Conservation (phyloP, 2,888 invertebrate species). For the Sepioteuthis lessoniana region DNA sequence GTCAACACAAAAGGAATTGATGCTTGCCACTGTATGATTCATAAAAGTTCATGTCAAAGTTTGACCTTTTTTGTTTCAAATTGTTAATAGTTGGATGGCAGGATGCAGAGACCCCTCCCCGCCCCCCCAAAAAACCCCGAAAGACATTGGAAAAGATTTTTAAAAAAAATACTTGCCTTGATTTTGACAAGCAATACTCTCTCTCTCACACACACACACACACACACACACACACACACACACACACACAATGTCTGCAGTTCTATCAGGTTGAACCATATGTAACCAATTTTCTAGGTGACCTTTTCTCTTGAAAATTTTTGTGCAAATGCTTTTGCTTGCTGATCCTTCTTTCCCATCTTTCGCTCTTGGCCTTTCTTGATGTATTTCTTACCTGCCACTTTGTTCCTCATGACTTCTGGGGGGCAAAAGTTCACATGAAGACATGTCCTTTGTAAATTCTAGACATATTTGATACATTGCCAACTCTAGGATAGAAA, state of each 20-base stretch:
- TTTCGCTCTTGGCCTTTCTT: background rate
- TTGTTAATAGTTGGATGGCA: background rate
- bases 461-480: background rate
- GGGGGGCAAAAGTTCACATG: background rate
- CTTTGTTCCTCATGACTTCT: background rate
- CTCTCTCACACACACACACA: too few species aligned
- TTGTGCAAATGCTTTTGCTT: background rate
- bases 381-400: conserved; percentile 3
- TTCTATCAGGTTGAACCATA: background rate
- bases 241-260: background rate
- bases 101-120: background rate
- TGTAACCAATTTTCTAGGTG: background rate
- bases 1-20: background rate
- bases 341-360: background rate
- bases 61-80: background rate
- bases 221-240: too few species aligned
- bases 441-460: conserved; percentile 21
- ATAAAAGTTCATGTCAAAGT: background rate
- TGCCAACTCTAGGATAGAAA: background rate
- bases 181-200: background rate
- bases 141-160: too few species aligned
- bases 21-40: background rate
- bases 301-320: background rate
- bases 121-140: background rate
- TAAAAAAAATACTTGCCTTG: background rate